Evolutionary conservation across 2,113 vertebrate species (phyloP), one percentile per base, ranked within the genome.

Genomic region (Potamarius usumacintae): DNA sequence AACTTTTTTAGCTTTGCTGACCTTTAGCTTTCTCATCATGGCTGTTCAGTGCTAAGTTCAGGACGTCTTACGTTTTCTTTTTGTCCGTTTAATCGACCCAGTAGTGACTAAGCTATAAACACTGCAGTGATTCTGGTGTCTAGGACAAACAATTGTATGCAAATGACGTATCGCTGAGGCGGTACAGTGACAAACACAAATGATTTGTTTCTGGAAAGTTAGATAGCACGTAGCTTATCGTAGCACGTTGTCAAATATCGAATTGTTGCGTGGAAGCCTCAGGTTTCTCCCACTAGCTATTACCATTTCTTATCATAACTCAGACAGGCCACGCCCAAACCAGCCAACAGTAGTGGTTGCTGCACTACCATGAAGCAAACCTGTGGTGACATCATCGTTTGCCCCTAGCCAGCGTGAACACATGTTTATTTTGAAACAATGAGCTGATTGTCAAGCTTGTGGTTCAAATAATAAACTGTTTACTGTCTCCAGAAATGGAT

Each of bases 391-490:
- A 62, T 82, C 79, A 48, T 42, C 25, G 11, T 11, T 82, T 62
- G 79, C 57, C 79, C 4, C 79, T 42, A 82, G 79, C 79, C 22
- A 62, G 34, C 48, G 34, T 62, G 57, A 25, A 48, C 57, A 42
- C 34, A 81, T 82, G 79, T 57, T 15, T 82, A 82, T 82, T 82
- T 62, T 82, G 57, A 48, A 82, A 82, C 79, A 82, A 82, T 82
- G 79, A 62, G 58, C 57, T 14, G 58, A 82, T 48, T 82, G 79
- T 82, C 57, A 62, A 62, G 30, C 79, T 62, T 82, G 58, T 82
- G 57, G 30, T 82, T 82, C 58, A 62, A 82, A 82, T 82, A 82
- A 82, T 60, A 82, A 82, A 82, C 17, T 82, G 79, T 82, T 82
- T 82, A 82, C 79, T 42, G 30, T 82, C 79, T 62, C 18, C 57